Base-by-base conservation (phyloP, 1,140 invertebrate genomes). In the Euura lappo region DNA sequence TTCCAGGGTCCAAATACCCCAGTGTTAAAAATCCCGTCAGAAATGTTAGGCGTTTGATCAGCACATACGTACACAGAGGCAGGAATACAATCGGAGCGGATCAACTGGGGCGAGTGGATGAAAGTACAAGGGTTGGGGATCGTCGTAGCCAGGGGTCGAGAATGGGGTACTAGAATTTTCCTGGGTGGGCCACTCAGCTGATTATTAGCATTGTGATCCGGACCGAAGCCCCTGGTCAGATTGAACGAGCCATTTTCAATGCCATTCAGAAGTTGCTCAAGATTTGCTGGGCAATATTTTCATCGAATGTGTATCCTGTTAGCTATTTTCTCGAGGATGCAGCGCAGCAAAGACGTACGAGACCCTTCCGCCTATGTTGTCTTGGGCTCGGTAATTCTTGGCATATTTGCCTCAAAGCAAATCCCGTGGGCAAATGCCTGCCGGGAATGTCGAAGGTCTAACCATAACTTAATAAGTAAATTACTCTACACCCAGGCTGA, bases 401-500 rank as follows among this genome's bases (percentile, higher is more conserved):
- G 83, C 82, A 87, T 86, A 84, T 82, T 81, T 85, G 79, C 77
- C 75, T 86, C 86, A 86, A 86, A 87, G 86, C 80, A 83, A 86
- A 84, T 84, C 80, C 85, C 78, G 75, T 70, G 79, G 84, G 85
- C 81, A 87, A 86, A 75, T 79, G 73, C 79, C 81, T 83, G 77
- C 72, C 77, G 76, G 80, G 82, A 85, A 87, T 87, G 80, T 82
- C 83, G 81, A 86, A 85, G 82, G 83, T 84, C 81, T 81, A 83
- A 80, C 79, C 74, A 79, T 80, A 87, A 88, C 85, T 86, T 86
- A 87, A 88, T 88, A 88, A 88, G 84, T 85, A 85, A 86, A 87
- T 88, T 88, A 87, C 82, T 87, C 44, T 44, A 28, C 28, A 60
- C 51, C 51, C 51, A 11, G 51, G 51, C 51, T n/a, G 51, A 60